Percentiles rank a stretch among this genome's conserved stretches.
These are phyloP conservation scores for Centropus unirufus DNA, from an alignment of 2,113 vertebrate species.

Conservation along the genomic window DNA sequence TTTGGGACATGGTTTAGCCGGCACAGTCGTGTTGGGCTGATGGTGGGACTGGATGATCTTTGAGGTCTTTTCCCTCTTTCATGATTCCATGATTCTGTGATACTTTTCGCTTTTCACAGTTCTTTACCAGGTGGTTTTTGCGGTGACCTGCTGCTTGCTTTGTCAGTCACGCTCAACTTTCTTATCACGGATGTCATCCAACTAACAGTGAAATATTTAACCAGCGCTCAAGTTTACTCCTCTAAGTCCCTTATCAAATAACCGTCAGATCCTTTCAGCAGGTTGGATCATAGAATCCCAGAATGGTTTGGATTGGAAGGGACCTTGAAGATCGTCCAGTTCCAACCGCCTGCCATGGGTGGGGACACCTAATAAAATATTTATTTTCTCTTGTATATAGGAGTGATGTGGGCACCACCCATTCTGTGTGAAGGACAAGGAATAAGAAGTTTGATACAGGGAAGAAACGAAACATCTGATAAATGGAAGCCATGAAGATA, in stretches of 20 bases:
- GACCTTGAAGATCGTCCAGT: no score
- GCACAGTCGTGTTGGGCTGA: no score
- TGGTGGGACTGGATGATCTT: no score
- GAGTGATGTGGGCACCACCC: not conserved
- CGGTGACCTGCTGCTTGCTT: not conserved
- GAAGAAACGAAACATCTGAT: not conserved
- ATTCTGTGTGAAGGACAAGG: conserved; percentile 21
- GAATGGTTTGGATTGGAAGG: no score
- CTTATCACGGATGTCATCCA: not conserved
- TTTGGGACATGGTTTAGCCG: no score
- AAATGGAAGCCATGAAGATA: conserved; percentile 83
- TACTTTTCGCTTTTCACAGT: not conserved
- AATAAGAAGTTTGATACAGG: not conserved
- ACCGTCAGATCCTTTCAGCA: not conserved
- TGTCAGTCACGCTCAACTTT: not conserved
- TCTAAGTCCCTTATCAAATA: not conserved
- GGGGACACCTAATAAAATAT: not conserved
- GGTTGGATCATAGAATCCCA: no score
- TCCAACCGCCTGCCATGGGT: no score
- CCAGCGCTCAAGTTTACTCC: not conserved
- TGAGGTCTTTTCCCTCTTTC: no score
- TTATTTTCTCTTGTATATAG: conserved; percentile 5
- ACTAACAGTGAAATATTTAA: not conserved
- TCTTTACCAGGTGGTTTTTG: not conserved
- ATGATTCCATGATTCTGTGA: no score